These are phyloP conservation scores for Apis mellifera DNA, from an alignment of 1,140 invertebrate genomes.

Conservation along the genomic window DNA sequence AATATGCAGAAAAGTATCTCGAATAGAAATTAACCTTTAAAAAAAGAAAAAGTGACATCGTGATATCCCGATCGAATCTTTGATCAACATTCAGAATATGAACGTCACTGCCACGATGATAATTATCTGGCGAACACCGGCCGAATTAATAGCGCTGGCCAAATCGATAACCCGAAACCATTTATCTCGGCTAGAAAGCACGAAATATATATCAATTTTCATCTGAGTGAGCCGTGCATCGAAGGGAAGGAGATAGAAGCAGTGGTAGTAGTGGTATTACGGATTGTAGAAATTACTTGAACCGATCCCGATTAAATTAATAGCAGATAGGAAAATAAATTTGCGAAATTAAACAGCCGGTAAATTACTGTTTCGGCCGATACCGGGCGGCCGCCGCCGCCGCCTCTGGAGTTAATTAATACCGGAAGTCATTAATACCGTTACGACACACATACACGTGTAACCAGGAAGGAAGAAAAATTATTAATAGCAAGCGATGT, in stretches of 20 bases:
- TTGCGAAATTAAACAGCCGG: slow-evolving; percentile 24
- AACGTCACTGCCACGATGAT: too few species aligned
- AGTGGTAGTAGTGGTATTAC: not conserved
- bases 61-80: too few species aligned
- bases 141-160: slow-evolving; percentile 14
- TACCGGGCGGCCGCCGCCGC: not conserved
- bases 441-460: not conserved
- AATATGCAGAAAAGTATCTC: too few species aligned
- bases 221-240: not conserved
- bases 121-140: not conserved
- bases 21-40: too few species aligned
- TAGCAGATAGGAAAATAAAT: slow-evolving; percentile 28
- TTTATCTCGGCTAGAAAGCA: slow-evolving; percentile 5
- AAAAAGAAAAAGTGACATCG: too few species aligned
- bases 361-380: slow-evolving; percentile 18
- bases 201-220: slow-evolving; percentile 39
- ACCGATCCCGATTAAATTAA: slow-evolving; percentile 23
- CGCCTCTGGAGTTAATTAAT: slow-evolving; percentile 29
- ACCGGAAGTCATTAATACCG: slow-evolving; percentile 12
- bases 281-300: slow-evolving; percentile 1
- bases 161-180: not conserved
- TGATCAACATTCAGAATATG: too few species aligned
- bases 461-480: not conserved
- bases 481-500: slow-evolving; percentile 21
- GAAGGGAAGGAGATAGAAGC: not conserved